phyloP scores from a whole-genome alignment of 2,113 vertebrate genomes.

The Zapus hudsonius region DNA sequence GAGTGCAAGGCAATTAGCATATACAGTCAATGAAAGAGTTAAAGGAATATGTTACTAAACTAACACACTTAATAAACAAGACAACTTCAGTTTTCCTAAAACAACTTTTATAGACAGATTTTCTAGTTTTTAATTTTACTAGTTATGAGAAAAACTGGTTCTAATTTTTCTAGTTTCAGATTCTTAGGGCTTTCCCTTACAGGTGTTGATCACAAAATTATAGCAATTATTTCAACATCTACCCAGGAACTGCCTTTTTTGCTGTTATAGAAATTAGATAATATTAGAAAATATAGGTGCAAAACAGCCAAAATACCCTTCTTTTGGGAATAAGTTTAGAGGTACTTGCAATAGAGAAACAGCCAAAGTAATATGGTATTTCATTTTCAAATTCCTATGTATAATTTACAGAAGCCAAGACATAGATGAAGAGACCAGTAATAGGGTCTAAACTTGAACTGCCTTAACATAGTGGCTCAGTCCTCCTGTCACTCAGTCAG shows the following conservation, averaged over 20 bases:
- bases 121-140: conserved; percentile 38
- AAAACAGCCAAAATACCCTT: conserved; percentile 2
- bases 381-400: conserved; percentile 34
- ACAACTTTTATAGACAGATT: neutral
- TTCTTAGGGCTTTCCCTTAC: conserved; percentile 47
- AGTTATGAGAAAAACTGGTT: neutral
- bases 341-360: neutral
- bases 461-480: neutral
- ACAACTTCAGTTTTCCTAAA: conserved; percentile 38
- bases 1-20: neutral
- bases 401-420: neutral
- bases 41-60: conserved; percentile 20
- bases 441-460: neutral
- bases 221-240: conserved; percentile 54
- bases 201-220: conserved; percentile 54
- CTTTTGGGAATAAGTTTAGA: neutral
- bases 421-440: neutral
- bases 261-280: conserved; percentile 48
- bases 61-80: neutral
- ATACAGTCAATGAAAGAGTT: neutral
- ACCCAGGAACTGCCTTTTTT: neutral
- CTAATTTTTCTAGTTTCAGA: neutral
- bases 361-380: conserved; percentile 10
- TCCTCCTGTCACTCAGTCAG: neutral
- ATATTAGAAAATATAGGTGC: conserved; percentile 35